Base-by-base conservation (phyloP, 2,888 invertebrate genomes). In the Blera fallax region DNA sequence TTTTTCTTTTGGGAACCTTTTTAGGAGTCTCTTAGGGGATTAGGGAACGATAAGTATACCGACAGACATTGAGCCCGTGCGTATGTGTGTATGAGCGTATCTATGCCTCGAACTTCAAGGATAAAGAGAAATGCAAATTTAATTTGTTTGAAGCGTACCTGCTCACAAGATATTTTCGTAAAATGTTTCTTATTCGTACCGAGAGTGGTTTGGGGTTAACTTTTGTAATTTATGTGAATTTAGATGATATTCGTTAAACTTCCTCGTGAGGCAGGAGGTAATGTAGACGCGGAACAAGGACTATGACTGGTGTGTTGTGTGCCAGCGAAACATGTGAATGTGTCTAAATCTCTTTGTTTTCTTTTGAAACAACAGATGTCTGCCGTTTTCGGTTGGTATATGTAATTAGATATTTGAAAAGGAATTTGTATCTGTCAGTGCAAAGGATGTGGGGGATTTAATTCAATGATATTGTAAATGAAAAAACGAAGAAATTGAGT, bases 221-320 rank as follows among this genome's bases (percentile, higher is more conserved):
- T 84, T 84, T 84, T 78, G 73, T 79, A 79, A 84, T 79, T 79
- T 84, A 79, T 79, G 79, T 79, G 79, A 78, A 79, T 69, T 79
- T 73, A 83, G 83, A 74, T 79, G 62, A 74, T 79, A 62, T 78
- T 83, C 67, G 67, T 73, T 78, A 73, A 60, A 56, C 69, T 74
- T 52, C 45, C 58, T 16, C 4, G 58, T 5, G 34, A 4, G 29
- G 21, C 0, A 16, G 14, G 5, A 27, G 50, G 10, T 1, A 34
- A 34, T n/a, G 24, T 5, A 34, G 34, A 50, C 52, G 21, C 34
- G 27, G 37, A 58, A 50, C 45, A 50, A 67, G 52, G 69, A 67
- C 5, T 24, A 18, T 45, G 21, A 21, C 29, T n/a, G n/a, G 40
- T 34, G 27, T 43, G 56, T 21, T 21, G 32, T 52, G 45, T 8